Conservation (phyloP, 1,140 invertebrate species). For the Drosophila triauraria region DNA sequence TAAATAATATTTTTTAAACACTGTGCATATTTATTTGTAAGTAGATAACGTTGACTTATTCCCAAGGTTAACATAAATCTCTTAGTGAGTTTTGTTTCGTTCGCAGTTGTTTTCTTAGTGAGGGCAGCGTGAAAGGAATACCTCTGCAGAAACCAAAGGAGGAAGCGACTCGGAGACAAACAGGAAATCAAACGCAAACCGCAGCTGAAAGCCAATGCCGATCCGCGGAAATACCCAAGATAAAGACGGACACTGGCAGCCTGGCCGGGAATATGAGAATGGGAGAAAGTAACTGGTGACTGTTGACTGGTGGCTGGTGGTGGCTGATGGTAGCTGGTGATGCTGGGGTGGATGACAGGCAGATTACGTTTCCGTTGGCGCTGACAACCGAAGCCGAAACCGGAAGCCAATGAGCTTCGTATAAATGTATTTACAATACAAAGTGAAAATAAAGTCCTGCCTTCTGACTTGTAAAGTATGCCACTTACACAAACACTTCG, state of each 20-base stretch:
- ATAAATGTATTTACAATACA: conserved; percentile 81
- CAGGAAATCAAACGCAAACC: conserved; percentile 78
- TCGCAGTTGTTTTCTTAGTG: conserved; percentile 3
- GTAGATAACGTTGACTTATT: neutral
- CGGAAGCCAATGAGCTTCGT: conserved; percentile 76
- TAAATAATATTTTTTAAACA: no score
- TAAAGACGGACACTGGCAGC: conserved; percentile 34
- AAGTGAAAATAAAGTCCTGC: conserved; percentile 51
- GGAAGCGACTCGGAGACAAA: conserved; percentile 63
- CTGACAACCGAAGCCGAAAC: conserved; percentile 70
- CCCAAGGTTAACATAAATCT: neutral
- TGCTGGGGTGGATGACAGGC: conserved; percentile 71
- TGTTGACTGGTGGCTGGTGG: conserved; percentile 25
- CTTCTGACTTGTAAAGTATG: conserved; percentile 37
- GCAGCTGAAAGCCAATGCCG: conserved; percentile 62
- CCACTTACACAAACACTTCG: conserved; percentile 41
- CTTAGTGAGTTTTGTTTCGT: neutral
- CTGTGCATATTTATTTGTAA: neutral
- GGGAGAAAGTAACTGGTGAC: conserved; percentile 42
- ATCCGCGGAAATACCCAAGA: conserved; percentile 75
- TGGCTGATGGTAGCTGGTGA: conserved; percentile 19
- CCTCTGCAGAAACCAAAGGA: conserved; percentile 9
- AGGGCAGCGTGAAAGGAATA: conserved; percentile 34
- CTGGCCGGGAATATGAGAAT: conserved; percentile 6
- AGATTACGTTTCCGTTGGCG: conserved; percentile 79